Evolutionary conservation across 1,140 invertebrate genomes (phyloP), one percentile per base, ranked within the genome.

Genomic region (Atopsyche davidsoni): DNA sequence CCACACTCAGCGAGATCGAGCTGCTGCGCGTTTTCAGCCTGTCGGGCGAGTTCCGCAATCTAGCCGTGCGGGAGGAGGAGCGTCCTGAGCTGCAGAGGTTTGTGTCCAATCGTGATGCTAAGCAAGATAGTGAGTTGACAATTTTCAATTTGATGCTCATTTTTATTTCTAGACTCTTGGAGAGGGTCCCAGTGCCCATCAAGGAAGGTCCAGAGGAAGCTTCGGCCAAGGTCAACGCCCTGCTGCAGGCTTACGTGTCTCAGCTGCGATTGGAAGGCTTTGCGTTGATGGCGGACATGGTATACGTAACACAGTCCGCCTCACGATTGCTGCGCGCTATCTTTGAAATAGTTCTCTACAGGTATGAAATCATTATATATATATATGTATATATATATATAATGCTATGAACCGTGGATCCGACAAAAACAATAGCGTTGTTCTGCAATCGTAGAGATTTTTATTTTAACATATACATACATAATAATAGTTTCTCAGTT

Each of bases 131-230:
- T n/a, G n/a, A n/a, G n/a, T n/a, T n/a, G n/a, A n/a, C n/a, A n/a
- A n/a, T n/a, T n/a, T n/a, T n/a, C n/a, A n/a, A n/a, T n/a, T n/a
- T n/a, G n/a, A n/a, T n/a, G n/a, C n/a, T n/a, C n/a, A n/a, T n/a
- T n/a, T n/a, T n/a, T n/a, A n/a, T n/a, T n/a, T n/a, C n/a, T n/a
- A n/a, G n/a, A 23, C 32, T 58, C 24, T 31, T 58, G 21, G 51
- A 52, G 7, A 34, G 91, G 60, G 96, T 99, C 0, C 97, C 97
- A 0, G 97, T 99, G 53, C 97, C 97, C 0, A 97, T 99, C 41
- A 99, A 99, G 62, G 97, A 99, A 70, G 93, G 91, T 52, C 95
- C 98, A 28, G 97, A 99, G 67, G 96, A 99, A 67, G 85, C 96
- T 0, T 96, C 92, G 59, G 96, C 97, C 0, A 99, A 99, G 75